Percentiles rank a stretch among this genome's conserved stretches.
Evolutionary conservation across 2,888 invertebrate species (phyloP).

Genomic region (Nebria brevicollis): DNA sequence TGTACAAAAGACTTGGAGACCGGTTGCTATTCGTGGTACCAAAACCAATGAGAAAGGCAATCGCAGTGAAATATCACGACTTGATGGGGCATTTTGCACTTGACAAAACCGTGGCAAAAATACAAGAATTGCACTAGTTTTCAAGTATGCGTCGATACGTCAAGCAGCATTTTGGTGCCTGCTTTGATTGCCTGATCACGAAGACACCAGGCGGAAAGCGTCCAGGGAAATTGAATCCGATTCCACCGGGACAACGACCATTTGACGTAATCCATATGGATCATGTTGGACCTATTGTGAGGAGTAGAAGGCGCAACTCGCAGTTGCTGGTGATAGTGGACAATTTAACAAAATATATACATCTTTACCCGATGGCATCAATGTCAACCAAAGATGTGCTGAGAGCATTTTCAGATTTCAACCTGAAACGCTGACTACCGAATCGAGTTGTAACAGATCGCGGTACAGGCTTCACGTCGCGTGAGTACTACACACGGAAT

Average conservation of each 20-base stretch:
- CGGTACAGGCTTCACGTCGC: slow-evolving; percentile 47
- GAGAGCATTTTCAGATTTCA: slow-evolving; percentile 14
- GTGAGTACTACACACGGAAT: slow-evolving; percentile 19
- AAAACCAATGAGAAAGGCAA: slow-evolving; percentile 35
- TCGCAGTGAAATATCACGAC: slow-evolving; percentile 41
- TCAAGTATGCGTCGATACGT: too few relatives aligned
- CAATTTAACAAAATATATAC: too few relatives aligned
- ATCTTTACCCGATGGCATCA: too few relatives aligned
- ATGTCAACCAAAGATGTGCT: too few relatives aligned
- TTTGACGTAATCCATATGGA: too few relatives aligned
- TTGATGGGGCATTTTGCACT: slow-evolving; percentile 24
- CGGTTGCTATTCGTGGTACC: too few relatives aligned
- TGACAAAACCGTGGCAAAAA: slow-evolving; percentile 15
- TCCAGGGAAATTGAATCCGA: background rate
- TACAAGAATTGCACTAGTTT: too few relatives aligned
- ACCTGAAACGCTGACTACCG: slow-evolving; percentile 19
- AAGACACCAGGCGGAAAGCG: background rate
- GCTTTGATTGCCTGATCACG: slow-evolving; percentile 13
- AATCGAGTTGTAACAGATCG: slow-evolving; percentile 48
- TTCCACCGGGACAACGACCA: slow-evolving; percentile 17
- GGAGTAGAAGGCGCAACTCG: too few relatives aligned
- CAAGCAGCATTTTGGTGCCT: background rate
- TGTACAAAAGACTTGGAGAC: too few relatives aligned
- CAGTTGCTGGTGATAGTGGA: too few relatives aligned
- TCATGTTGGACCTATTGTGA: too few relatives aligned